Conservation (phyloP, 2,113 vertebrate species). For the Myiagra hebetior region DNA sequence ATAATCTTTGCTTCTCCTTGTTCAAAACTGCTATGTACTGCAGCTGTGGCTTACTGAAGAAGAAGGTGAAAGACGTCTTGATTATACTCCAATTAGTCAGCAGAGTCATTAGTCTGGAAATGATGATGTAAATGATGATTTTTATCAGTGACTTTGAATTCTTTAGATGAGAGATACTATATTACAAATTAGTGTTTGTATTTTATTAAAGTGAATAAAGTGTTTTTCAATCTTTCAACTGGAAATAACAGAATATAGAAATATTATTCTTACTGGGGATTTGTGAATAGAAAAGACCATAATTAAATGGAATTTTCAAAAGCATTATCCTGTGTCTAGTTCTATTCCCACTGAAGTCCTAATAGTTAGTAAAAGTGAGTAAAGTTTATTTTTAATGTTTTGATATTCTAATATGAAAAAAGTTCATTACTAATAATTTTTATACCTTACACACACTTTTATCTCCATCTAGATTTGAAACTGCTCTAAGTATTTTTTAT, state of each 20-base stretch:
- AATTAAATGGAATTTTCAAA: not conserved
- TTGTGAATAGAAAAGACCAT: not conserved
- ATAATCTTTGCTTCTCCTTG: not conserved
- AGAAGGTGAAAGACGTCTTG: not conserved
- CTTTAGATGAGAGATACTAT: not conserved
- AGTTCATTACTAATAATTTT: not conserved
- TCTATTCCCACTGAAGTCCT: not conserved
- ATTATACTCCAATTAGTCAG: not conserved
- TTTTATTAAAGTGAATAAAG: not conserved
- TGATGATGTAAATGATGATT: not conserved
- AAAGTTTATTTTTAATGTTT: not conserved
- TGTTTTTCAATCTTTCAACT: not conserved
- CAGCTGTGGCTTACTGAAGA: not conserved
- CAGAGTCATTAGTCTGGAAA: not conserved
- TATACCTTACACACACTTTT: not conserved
- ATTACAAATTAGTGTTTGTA: not conserved
- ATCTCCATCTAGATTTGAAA: not conserved
- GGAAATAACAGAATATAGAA: not conserved
- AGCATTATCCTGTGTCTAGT: not conserved
- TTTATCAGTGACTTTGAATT: not conserved
- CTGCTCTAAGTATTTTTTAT: not conserved
- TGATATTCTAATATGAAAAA: not conserved
- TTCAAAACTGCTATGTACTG: not conserved
- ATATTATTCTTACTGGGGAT: not conserved
- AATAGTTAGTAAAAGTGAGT: not conserved